A percentile compares a stretch with the other conserved stretches of the same genome.
phyloP scores from a whole-genome alignment of 2,113 vertebrate genomes.

The Calonectris borealis region DNA sequence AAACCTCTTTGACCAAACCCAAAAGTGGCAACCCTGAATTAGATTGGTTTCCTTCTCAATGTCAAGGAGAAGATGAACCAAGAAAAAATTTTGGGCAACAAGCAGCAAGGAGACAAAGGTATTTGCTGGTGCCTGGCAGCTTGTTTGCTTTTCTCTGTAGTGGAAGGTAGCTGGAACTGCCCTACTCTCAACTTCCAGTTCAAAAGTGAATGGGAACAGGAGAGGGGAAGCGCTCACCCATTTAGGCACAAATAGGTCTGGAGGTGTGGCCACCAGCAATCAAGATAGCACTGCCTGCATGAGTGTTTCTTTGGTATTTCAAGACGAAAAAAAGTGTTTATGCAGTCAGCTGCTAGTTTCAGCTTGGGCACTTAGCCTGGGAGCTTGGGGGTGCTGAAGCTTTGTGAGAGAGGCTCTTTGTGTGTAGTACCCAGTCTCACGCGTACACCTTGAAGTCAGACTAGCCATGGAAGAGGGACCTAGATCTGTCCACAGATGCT shows the following conservation, averaged over 20 bases:
- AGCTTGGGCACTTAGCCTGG: background rate
- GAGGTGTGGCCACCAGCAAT: background rate
- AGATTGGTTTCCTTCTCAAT: background rate
- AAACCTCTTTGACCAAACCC: background rate
- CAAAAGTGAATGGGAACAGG: background rate
- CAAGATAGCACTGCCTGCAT: rapidly evolving
- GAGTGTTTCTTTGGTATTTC: background rate
- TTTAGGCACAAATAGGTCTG: background rate
- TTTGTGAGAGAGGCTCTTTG: background rate
- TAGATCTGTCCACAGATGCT: background rate
- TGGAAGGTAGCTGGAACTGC: background rate
- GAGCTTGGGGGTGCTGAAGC: background rate
- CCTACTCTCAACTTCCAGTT: background rate
- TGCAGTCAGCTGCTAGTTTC: background rate
- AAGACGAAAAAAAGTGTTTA: background rate
- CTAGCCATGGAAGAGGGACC: background rate
- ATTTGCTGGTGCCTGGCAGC: background rate
- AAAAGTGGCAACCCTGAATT: background rate
- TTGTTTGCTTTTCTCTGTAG: background rate
- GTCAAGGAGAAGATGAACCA: background rate
- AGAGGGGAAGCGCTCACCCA: background rate
- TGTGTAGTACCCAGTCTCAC: background rate
- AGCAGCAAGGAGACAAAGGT: background rate
- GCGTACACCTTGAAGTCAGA: background rate
- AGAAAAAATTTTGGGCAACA: background rate